Conservation (phyloP, 2,113 vertebrate species). For the Oryctolagus cuniculus region mOryCun1.1 NC_091433.1:173096501-173097000, state of each 20-base stretch:
- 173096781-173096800: slow-evolving; percentile 57
- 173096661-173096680: not conserved
- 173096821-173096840: not conserved
- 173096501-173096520: slow-evolving; percentile 39
- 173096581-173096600: slow-evolving; percentile 21
- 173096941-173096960: not conserved
- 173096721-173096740: not conserved
- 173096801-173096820: slow-evolving; percentile 32
- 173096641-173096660: not conserved
- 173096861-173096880: not conserved
- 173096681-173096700: slow-evolving; percentile 18
- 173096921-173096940: not conserved
- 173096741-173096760: slow-evolving; percentile 37
- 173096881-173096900: not conserved
- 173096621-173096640: not conserved
- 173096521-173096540: not conserved
- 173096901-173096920: not conserved
- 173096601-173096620: slow-evolving; percentile 59
- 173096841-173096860: not conserved
- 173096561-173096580: slow-evolving; percentile 37
- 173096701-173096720: slow-evolving; percentile 70
- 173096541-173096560: slow-evolving; percentile 58
- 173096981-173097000: slow-evolving; percentile 29
- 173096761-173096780: slow-evolving; percentile 65
- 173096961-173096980: not conserved